These are phyloP conservation scores for Lamellibrachia columna DNA, from an alignment of 2,888 invertebrate genomes.

Conservation along the genomic window DNA sequence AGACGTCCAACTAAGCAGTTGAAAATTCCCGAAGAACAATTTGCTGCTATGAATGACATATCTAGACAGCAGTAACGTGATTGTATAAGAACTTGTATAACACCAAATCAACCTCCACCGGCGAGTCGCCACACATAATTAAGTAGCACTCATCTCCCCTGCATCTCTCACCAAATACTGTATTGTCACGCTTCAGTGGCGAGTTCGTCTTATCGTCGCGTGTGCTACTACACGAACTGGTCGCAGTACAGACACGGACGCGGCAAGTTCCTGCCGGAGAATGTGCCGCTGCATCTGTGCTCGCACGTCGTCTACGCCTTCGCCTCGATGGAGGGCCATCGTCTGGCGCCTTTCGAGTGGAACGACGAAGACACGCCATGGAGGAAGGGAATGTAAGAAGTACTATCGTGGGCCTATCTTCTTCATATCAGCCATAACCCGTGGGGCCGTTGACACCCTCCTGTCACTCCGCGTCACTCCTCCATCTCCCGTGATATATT, in stretches of 20 bases:
- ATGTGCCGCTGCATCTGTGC: conserved; percentile 92
- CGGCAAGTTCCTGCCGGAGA: conserved; percentile 92
- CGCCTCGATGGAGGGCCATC: conserved; percentile 95
- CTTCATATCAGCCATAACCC: too few relatives aligned
- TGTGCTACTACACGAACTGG: conserved; percentile 99
- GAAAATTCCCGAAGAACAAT: too few relatives aligned
- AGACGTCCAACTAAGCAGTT: too few relatives aligned
- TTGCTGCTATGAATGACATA: too few relatives aligned
- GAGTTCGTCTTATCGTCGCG: conserved; percentile 60
- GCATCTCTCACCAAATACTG: not conserved
- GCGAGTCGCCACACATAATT: too few relatives aligned
- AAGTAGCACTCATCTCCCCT: too few relatives aligned
- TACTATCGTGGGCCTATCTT: not conserved
- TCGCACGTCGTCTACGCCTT: conserved; percentile 98
- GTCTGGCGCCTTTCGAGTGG: conserved; percentile 89
- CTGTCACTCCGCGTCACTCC: too few relatives aligned
- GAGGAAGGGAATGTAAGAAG: conserved; percentile 19
- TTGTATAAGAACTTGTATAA: too few relatives aligned
- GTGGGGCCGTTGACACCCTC: too few relatives aligned
- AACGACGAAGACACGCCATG: conserved; percentile 75
- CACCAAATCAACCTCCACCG: too few relatives aligned
- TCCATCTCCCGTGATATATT: too few relatives aligned
- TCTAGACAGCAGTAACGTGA: too few relatives aligned
- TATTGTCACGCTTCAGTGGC: not conserved
- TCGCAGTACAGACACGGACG: conserved; percentile 87